Percentiles rank a stretch among this genome's conserved stretches.
These are phyloP conservation scores for Bicyclus anynana DNA, from an alignment of 1,140 invertebrate species.

Conservation along the genomic window DNA sequence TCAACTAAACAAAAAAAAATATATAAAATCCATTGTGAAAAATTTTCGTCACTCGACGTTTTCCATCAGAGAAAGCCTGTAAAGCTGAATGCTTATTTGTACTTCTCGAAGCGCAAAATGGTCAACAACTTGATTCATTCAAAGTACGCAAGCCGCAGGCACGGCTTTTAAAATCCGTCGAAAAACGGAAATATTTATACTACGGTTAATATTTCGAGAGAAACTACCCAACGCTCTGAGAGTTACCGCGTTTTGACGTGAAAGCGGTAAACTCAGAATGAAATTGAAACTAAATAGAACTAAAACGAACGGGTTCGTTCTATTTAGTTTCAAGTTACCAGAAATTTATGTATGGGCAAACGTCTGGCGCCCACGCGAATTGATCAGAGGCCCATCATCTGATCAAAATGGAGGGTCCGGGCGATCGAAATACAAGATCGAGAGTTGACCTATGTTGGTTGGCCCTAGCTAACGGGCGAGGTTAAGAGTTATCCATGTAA, in stretches of 20 bases:
- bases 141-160: slow-evolving; percentile 11
- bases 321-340: too few relatives aligned
- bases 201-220: slow-evolving; percentile 2
- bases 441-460: too few relatives aligned
- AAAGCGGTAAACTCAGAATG: background rate
- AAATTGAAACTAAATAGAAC: background rate
- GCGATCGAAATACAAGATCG: too few relatives aligned
- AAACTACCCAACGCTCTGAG: background rate
- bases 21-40: too few relatives aligned
- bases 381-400: too few relatives aligned
- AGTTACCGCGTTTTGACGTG: background rate
- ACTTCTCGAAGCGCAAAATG: slow-evolving; percentile 9
- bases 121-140: slow-evolving; percentile 20
- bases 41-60: background rate
- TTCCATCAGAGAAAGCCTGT: background rate
- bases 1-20: too few relatives aligned
- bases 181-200: slow-evolving; percentile 7
- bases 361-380: too few relatives aligned
- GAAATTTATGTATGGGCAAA: too few relatives aligned
- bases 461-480: too few relatives aligned
- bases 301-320: background rate
- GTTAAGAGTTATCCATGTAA: too few relatives aligned
- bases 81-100: slow-evolving; percentile 12
- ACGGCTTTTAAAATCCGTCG: slow-evolving; percentile 7
- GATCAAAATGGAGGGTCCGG: too few relatives aligned